Conservation (phyloP, 2,888 invertebrate genomes). For the Netelia virgata region DNA sequence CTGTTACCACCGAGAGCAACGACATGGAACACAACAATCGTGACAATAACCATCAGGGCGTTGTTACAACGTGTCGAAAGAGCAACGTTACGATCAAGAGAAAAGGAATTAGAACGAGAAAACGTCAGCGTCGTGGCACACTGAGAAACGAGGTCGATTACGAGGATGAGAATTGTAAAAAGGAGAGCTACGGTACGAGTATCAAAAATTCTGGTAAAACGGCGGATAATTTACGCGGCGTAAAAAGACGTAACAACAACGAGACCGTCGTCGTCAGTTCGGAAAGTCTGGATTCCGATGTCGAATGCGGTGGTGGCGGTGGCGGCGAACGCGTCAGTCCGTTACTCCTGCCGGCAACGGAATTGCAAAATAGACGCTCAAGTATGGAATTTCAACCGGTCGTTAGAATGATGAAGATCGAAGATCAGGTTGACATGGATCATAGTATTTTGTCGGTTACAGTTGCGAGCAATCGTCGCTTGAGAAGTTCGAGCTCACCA, state of each 20-base stretch:
- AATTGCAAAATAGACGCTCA: conserved; percentile 80
- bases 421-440: conserved; percentile 84
- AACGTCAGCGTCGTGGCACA: conserved; percentile 71
- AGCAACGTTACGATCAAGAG: conserved; percentile 47
- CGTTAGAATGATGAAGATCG: conserved; percentile 89
- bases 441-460: conserved; percentile 81
- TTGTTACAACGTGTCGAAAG: conserved; percentile 69
- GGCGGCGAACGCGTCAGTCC: conserved; percentile 76
- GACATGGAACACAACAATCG: conserved; percentile 50
- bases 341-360: conserved; percentile 74
- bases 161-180: conserved; percentile 78
- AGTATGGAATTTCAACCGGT: conserved; percentile 88
- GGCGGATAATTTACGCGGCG: conserved; percentile 53
- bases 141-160: conserved; percentile 70
- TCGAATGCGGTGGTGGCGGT: conserved; percentile 73
- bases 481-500: conserved; percentile 83
- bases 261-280: conserved; percentile 67
- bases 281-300: conserved; percentile 75
- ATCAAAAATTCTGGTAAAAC: conserved; percentile 32
- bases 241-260: conserved; percentile 58
- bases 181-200: conserved; percentile 50
- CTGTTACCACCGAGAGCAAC: conserved; percentile 50
- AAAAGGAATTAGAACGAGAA: conserved; percentile 68
- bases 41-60: conserved; percentile 30
- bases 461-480: conserved; percentile 82